These are phyloP conservation scores for Girardinichthys multiradiatus DNA, from an alignment of 2,113 vertebrate genomes.

Conservation along the genomic window DNA sequence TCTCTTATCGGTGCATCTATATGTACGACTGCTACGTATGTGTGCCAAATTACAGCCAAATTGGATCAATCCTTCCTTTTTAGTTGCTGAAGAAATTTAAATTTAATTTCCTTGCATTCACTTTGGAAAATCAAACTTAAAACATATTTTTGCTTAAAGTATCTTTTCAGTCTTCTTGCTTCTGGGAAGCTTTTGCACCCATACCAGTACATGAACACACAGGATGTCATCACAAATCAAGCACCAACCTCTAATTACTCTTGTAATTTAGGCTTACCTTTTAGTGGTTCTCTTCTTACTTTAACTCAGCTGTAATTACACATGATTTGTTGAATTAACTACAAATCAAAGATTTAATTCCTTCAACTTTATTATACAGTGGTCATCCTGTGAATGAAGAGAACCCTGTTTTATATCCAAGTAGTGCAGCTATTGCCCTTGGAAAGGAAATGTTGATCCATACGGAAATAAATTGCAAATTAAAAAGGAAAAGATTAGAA, in stretches of 20 bases:
- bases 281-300: not conserved
- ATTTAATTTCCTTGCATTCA: not conserved
- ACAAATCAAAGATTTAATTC: not conserved
- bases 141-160: slow-evolving; percentile 10
- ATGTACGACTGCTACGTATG: not conserved
- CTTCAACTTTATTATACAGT: not conserved
- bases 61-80: no score
- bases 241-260: not conserved
- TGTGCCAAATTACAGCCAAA: no score
- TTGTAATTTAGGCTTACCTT: slow-evolving; percentile 3
- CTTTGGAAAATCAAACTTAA: not conserved
- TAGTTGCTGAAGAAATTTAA: not conserved
- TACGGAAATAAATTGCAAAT: not conserved
- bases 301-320: not conserved
- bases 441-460: not conserved
- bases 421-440: not conserved
- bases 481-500: not conserved
- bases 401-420: not conserved
- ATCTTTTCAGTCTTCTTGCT: slow-evolving; percentile 1
- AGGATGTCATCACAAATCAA: slow-evolving; percentile 8
- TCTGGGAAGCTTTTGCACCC: not conserved
- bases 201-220: slow-evolving; percentile 2
- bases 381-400: not conserved
- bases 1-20: not conserved
- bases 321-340: not conserved